These are phyloP conservation scores for Drosophila orena DNA, from an alignment of 1,140 invertebrate species.

Conservation along the genomic window DNA sequence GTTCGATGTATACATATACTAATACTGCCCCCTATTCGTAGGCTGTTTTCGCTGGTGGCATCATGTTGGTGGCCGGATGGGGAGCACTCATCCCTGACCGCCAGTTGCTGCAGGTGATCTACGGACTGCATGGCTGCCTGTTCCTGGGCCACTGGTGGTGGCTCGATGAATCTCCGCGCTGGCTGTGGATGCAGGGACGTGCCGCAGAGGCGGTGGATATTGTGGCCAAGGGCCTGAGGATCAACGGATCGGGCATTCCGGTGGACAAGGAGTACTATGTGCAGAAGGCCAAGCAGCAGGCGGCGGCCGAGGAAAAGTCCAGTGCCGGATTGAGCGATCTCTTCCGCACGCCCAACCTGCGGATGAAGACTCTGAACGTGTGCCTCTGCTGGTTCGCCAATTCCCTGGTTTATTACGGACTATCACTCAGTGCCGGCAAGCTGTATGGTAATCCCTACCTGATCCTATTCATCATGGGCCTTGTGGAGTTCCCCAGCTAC, in stretches of 20 bases:
- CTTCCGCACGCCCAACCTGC: conserved; percentile 91
- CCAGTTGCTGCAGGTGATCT: conserved; percentile 90
- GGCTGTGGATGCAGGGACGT: conserved; percentile 92
- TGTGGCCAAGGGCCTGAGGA: conserved; percentile 89
- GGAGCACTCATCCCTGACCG: conserved; percentile 92
- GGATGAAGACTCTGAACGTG: conserved; percentile 92
- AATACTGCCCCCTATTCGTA: background rate
- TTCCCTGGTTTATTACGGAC: conserved; percentile 93
- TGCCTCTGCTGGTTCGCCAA: conserved; percentile 95
- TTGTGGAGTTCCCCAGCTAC: conserved; percentile 94
- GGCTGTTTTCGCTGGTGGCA: conserved; percentile 91
- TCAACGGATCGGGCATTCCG: conserved; percentile 88
- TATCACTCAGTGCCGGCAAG: conserved; percentile 91
- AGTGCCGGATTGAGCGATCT: conserved; percentile 88
- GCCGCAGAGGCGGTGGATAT: conserved; percentile 90
- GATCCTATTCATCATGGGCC: conserved; percentile 91
- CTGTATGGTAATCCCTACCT: conserved; percentile 93
- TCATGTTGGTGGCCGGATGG: conserved; percentile 93
- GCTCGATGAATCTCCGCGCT: conserved; percentile 93
- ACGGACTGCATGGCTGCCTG: conserved; percentile 90
- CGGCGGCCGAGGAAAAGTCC: conserved; percentile 83
- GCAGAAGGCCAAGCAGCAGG: conserved; percentile 86
- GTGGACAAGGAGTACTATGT: conserved; percentile 88
- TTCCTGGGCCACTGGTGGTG: conserved; percentile 93
- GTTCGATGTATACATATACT: too few relatives aligned